Evolutionary conservation across 2,113 vertebrate genomes (phyloP), one percentile per base, ranked within the genome.

Genomic region (Meles meles): DNA sequence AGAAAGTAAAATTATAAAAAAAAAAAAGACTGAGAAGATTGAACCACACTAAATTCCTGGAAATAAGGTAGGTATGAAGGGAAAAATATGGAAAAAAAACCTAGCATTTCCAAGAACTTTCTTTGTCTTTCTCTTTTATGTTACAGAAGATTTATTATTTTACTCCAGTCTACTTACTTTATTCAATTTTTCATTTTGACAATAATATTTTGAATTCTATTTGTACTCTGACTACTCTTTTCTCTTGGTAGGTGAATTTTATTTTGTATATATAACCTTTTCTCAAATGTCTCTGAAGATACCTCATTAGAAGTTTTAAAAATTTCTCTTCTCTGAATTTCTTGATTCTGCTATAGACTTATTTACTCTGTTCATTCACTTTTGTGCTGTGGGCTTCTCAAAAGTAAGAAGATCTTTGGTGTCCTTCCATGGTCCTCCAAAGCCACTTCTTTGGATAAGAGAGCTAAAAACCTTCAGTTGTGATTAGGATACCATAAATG

Each of bases 291-390:
- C 31, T 69, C n/a, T 92, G 23, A 88, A 84, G 17, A 84, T 84
- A 76, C 79, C 31, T 77, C 23, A 88, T 71, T 63, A 71, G 52
- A 92, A 11, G 27, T 88, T 83, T 65, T 23, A 6, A 76, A 42
- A 52, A 92, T 31, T 87, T 94, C 5, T 83, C 49, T 84, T 71
- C 69, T 88, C 39, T 95, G 79, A 95, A 71, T 79, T 88, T 77
- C 59, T 47, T 88, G 27, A 87, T 63, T 90, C 31, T 49, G 39
- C 37, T 82, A 39, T 34, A 89, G 59, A 71, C 61, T 69, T 84
- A 44, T 72, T 76, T 55, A 12, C 13, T 84, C 18, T 55, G 10
- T 71, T 49, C 63, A 52, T 72, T 93, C 37, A 93, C 31, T 93
- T 95, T 65, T 79, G 42, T 88, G 31, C 23, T 85, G 12, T 89